Percentiles rank a stretch among this genome's conserved stretches.
phyloP scores from a whole-genome alignment of 2,888 invertebrate genomes.

The Heliconius charithonia region DNA sequence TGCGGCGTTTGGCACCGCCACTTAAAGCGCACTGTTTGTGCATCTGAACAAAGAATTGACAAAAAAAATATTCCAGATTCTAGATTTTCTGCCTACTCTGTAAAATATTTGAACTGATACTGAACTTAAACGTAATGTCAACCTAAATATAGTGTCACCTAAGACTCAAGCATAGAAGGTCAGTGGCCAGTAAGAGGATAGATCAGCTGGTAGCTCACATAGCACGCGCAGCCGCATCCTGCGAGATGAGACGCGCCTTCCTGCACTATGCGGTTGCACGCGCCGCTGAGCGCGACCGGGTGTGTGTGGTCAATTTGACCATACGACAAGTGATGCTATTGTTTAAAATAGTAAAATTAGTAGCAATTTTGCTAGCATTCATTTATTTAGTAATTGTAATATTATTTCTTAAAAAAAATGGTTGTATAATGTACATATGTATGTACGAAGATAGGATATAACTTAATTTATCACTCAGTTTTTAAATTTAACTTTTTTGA shows the following conservation, averaged over 20 bases:
- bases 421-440: not conserved
- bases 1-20: not conserved
- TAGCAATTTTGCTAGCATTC: not conserved
- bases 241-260: conserved; percentile 82
- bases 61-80: too few species aligned
- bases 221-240: conserved; percentile 75
- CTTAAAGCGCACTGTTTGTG: not conserved
- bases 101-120: too few species aligned
- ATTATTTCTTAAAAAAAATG: too few species aligned
- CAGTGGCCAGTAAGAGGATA: conserved; percentile 64
- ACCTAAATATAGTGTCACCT: conserved; percentile 20
- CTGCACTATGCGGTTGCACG: conserved; percentile 82
- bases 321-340: not conserved
- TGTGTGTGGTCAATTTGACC: conserved; percentile 48
- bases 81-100: too few species aligned
- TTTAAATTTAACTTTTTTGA: too few species aligned
- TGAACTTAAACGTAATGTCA: not conserved
- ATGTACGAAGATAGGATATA: not conserved
- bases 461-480: too few species aligned
- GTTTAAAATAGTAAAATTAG: not conserved
- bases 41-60: too few species aligned
- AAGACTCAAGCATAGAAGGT: conserved; percentile 48
- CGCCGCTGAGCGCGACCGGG: conserved; percentile 78
- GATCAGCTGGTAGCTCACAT: conserved; percentile 55
- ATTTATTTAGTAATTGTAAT: not conserved